A percentile compares a stretch with the other conserved stretches of the same genome.
Conservation (phyloP, 1,140 invertebrate genomes). For the Caenorhabditis remanei region DNA sequence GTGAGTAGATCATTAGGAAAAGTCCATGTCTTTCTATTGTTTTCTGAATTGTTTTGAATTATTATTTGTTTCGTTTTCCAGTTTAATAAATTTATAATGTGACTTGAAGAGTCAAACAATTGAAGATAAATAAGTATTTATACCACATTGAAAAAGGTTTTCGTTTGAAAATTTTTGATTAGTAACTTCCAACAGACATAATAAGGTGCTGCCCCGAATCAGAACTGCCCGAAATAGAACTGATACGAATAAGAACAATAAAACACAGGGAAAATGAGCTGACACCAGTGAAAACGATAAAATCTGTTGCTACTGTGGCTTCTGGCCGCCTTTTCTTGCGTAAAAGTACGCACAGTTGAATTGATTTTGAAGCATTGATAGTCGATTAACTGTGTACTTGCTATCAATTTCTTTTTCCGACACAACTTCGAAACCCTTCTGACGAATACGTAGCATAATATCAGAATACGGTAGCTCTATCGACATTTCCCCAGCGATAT, state of each 20-base stretch:
- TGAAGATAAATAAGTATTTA: too few species aligned
- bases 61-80: too few species aligned
- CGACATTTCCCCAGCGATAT: slow-evolving; percentile 18
- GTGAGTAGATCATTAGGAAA: background rate
- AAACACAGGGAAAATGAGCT: too few species aligned
- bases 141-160: too few species aligned
- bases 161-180: too few species aligned
- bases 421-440: slow-evolving; percentile 44
- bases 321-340: slow-evolving; percentile 11
- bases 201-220: too few species aligned
- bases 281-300: too few species aligned
- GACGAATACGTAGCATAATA: slow-evolving; percentile 13
- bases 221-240: too few species aligned
- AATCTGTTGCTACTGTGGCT: background rate
- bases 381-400: slow-evolving; percentile 49
- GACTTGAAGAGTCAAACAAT: too few species aligned
- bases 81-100: too few species aligned
- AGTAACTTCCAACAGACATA: too few species aligned
- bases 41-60: background rate
- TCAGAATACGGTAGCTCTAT: slow-evolving; percentile 56
- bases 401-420: slow-evolving; percentile 36
- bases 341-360: slow-evolving; percentile 56
- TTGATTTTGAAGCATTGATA: slow-evolving; percentile 47
- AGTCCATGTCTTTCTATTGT: slow-evolving; percentile 1
- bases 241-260: too few species aligned